Conservation (phyloP, 2,113 vertebrate species). For the Barbus barbus region DNA sequence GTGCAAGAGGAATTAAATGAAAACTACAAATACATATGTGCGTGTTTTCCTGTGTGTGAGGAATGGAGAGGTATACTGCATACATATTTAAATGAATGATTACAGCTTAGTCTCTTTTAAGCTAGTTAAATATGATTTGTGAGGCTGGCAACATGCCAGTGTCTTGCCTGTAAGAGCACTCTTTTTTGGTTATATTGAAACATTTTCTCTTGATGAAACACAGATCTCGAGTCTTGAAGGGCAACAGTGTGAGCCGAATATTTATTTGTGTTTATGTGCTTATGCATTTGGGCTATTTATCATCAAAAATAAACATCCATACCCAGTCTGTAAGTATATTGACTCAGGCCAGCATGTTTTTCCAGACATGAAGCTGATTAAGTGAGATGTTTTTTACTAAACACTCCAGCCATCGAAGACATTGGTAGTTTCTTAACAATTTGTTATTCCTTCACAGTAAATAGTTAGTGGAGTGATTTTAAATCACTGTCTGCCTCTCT, state of each 20-base stretch:
- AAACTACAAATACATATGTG: slow-evolving; percentile 3
- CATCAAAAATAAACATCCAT: slow-evolving; percentile 36
- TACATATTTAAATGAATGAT: background rate
- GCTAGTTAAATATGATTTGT: slow-evolving; percentile 25
- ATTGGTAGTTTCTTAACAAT: background rate
- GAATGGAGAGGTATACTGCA: background rate
- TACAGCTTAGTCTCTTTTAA: slow-evolving; percentile 25
- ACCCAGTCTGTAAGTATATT: slow-evolving; percentile 27
- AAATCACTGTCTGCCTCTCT: slow-evolving; percentile 3
- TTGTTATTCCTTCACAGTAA: slow-evolving; percentile 19
- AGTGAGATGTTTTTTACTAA: background rate
- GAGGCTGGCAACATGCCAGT: background rate
- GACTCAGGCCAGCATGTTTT: slow-evolving; percentile 30
- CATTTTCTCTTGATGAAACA: slow-evolving; percentile 35
- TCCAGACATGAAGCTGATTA: slow-evolving; percentile 19
- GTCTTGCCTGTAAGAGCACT: background rate
- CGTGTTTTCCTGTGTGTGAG: background rate
- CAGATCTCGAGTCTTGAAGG: slow-evolving; percentile 35
- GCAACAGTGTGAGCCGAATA: slow-evolving; percentile 21
- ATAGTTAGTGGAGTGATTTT: slow-evolving; percentile 17
- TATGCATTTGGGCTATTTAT: slow-evolving; percentile 52
- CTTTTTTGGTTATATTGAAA: slow-evolving; percentile 12
- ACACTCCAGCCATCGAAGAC: slow-evolving; percentile 5
- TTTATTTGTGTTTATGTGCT: slow-evolving; percentile 47
- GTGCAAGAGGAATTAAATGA: background rate